Percentiles rank a stretch among this genome's conserved stretches.
Conservation (phyloP, 2,797 vertebrate genomes). For the Kryptolebias ocellatus region DNA sequence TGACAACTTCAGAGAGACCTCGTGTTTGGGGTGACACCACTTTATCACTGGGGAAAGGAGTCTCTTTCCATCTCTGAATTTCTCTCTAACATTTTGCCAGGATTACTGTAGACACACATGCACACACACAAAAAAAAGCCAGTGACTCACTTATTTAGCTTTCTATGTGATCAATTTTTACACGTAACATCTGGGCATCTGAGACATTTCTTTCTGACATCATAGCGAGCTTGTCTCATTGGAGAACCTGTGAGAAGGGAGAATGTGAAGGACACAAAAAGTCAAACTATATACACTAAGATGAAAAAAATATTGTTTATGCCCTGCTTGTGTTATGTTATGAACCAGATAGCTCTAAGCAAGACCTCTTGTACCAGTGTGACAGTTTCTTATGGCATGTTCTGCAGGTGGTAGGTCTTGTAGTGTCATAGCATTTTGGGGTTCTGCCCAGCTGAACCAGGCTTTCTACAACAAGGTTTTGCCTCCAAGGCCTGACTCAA, state of each 20-base stretch:
- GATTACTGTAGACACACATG: slow-evolving; percentile 6
- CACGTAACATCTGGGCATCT: slow-evolving; percentile 43
- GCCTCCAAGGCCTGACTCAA: too few species aligned
- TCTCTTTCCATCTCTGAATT: slow-evolving; percentile 5
- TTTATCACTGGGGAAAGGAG: slow-evolving; percentile 37
- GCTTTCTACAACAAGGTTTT: too few species aligned
- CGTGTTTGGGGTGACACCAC: slow-evolving; percentile 29
- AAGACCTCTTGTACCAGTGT: too few species aligned
- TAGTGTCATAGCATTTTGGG: too few species aligned
- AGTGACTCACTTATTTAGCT: slow-evolving; percentile 2
- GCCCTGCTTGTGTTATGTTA: too few species aligned
- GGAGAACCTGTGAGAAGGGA: neutral
- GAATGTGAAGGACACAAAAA: neutral
- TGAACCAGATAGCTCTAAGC: too few species aligned
- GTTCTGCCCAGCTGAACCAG: too few species aligned
- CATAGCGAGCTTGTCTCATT: neutral
- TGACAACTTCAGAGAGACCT: slow-evolving; percentile 50
- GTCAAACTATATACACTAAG: neutral
- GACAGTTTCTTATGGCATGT: too few species aligned
- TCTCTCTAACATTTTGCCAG: slow-evolving; percentile 9
- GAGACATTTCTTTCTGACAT: slow-evolving; percentile 6
- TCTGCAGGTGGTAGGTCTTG: too few species aligned
- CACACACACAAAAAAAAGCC: too few species aligned
- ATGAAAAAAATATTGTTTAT: too few species aligned
- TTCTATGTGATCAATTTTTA: slow-evolving; percentile 29